Evolutionary conservation across 2,888 invertebrate genomes (phyloP).

Genomic region (Lepidochrysops patricia): DNA sequence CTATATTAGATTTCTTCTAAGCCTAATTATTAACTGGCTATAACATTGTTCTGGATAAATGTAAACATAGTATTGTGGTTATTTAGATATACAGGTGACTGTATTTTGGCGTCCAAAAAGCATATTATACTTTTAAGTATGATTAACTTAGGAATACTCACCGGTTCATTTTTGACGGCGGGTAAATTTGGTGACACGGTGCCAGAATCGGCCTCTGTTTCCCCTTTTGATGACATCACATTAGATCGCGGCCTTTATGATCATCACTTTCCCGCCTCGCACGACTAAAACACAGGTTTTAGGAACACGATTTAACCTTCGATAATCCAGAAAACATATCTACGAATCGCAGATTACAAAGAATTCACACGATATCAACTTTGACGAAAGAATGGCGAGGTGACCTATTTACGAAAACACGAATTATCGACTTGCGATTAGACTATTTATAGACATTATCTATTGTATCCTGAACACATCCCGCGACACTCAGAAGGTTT

Average conservation of each 20-base stretch:
- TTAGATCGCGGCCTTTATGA: slow-evolving; percentile 59
- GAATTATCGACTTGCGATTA: slow-evolving; percentile 62
- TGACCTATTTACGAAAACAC: slow-evolving; percentile 74
- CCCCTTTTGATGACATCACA: slow-evolving; percentile 75
- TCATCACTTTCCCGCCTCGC: slow-evolving; percentile 70
- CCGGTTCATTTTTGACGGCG: slow-evolving; percentile 67
- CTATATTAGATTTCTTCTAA: neutral
- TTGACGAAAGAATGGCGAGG: slow-evolving; percentile 67
- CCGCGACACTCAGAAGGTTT: slow-evolving; percentile 23
- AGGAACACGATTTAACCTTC: slow-evolving; percentile 18
- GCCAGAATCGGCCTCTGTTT: slow-evolving; percentile 74
- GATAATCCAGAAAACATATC: slow-evolving; percentile 22
- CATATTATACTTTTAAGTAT: neutral
- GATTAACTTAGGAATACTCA: slow-evolving; percentile 33
- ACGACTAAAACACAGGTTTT: slow-evolving; percentile 45
- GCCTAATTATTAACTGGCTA: slow-evolving; percentile 7
- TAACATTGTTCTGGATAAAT: neutral
- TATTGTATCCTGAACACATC: slow-evolving; percentile 37
- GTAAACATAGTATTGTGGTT: neutral
- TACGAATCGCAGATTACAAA: slow-evolving; percentile 30
- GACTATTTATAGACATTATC: slow-evolving; percentile 50
- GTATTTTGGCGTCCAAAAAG: neutral
- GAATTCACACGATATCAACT: slow-evolving; percentile 50
- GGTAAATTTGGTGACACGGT: slow-evolving; percentile 65
- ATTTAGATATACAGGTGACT: neutral